A percentile compares a stretch with the other conserved stretches of the same genome.
phyloP scores from a whole-genome alignment of 2,797 vertebrate genomes.

The Lemur catta region DNA sequence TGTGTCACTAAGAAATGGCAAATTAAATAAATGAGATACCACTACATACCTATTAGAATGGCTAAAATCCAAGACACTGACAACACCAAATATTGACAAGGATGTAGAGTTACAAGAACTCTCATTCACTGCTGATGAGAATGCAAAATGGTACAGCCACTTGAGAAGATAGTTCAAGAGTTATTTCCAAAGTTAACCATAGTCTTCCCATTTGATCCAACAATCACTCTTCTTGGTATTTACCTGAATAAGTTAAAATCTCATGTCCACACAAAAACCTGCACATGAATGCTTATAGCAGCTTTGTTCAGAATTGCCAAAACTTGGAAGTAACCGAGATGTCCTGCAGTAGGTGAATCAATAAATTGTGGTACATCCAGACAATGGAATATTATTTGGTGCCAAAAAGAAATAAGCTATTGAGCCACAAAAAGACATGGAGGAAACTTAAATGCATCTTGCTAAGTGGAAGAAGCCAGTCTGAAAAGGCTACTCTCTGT shows the following conservation, averaged over 20 bases:
- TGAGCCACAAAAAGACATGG: constrained; percentile 9
- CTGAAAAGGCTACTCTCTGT: neutral
- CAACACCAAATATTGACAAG: neutral
- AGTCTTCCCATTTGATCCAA: neutral
- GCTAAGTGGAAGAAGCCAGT: neutral
- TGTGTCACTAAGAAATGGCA: neutral
- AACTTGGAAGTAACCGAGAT: constrained; percentile 28
- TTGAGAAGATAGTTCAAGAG: neutral
- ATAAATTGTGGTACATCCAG: constrained; percentile 8
- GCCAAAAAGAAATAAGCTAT: neutral
- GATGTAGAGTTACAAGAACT: neutral
- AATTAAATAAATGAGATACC: neutral
- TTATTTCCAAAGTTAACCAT: constrained; percentile 34
- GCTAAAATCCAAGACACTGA: neutral
- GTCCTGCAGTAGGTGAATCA: neutral
- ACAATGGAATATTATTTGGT: constrained; percentile 33
- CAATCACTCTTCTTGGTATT: neutral
- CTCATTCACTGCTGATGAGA: neutral
- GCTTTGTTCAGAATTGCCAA: constrained; percentile 30
- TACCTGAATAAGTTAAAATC: constrained; percentile 34
- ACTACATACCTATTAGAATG: neutral
- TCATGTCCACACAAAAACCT: neutral
- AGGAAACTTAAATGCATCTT: neutral
- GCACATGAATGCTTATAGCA: constrained; percentile 10
- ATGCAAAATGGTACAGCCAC: neutral